phyloP scores from a whole-genome alignment of 1,140 invertebrate genomes.

The Sweltsa coloradensis region DNA sequence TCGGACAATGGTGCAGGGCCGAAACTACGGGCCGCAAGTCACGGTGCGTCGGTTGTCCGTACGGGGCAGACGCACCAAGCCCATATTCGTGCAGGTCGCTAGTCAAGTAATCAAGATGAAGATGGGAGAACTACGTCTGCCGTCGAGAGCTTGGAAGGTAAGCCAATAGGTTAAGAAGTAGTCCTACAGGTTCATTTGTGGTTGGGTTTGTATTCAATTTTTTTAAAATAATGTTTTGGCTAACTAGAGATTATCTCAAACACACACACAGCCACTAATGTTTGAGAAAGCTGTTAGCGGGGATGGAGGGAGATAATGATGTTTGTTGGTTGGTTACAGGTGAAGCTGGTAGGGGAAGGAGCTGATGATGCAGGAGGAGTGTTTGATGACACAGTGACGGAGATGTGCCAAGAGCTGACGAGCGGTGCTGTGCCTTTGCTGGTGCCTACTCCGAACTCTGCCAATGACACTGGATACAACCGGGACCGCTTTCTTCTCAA shows the following conservation, averaged over 20 bases:
- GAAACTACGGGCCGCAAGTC: conserved; percentile 54
- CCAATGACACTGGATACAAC: conserved; percentile 46
- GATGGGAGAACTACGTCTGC: conserved; percentile 42
- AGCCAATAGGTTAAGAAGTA: no score
- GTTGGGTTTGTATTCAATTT: not conserved
- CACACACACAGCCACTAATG: no score
- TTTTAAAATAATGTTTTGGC: conserved; percentile 7
- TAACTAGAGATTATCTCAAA: no score
- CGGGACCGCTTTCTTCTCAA: conserved; percentile 49
- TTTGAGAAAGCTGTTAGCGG: no score
- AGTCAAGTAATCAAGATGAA: conserved; percentile 48
- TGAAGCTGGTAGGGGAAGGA: conserved; percentile 48
- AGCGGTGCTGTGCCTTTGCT: conserved; percentile 36
- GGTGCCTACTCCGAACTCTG: conserved; percentile 41
- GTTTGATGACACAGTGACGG: conserved; percentile 59
- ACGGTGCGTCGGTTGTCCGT: conserved; percentile 45
- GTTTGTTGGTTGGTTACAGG: no score
- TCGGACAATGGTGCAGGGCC: conserved; percentile 53
- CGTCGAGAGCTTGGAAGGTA: conserved; percentile 54
- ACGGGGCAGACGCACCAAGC: conserved; percentile 37
- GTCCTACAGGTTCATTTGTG: no score
- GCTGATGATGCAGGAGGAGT: conserved; percentile 58
- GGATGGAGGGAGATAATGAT: no score
- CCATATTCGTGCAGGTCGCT: conserved; percentile 51
- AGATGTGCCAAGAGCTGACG: conserved; percentile 49